Base-by-base conservation (phyloP, 2,888 invertebrate species). In the Zaprionus lineosus region DNA sequence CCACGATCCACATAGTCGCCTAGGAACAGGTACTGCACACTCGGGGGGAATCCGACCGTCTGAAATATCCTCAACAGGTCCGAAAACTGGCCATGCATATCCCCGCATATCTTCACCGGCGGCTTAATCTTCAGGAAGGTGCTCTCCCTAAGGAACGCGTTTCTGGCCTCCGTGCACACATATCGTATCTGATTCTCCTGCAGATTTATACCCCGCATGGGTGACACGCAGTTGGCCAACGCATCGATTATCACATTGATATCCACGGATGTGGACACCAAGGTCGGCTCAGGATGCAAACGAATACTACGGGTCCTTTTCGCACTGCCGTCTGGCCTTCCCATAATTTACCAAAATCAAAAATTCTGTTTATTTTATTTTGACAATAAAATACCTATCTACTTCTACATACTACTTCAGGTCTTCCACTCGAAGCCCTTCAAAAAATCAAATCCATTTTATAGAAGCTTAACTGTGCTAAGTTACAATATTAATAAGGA, bases 1-100 rank as follows among this genome's bases (percentile, higher is more conserved):
- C 98, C 98, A 90, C 98, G 96, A 91, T 98, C 98, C 64, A 98
- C 98, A 88, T 99, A 98, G 91, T 98, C 98, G 26, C 98, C 99
- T 81, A 99, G 93, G 91, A 99, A 99, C 79, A 99, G 92, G 91
- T 99, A 99, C 91, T 98, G 98, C 65, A 97, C 96, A 91, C 98
- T 98, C n/a, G 99, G 98, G 41, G 99, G 99, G 91, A 98, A 98
- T 18, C 98, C 98, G 47, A 98, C 98, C 88, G 98, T 98, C 90
- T 98, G 98, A 90, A 99, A 98, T 81, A 99, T 92, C 89, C 99
- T 94, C 84, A 99, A 92, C 76, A 99, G 92, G 91, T 99, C 99
- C 90, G 97, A 98, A 91, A 98, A 99, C 91, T 99, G 99, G 63
- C 98, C 98, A 90, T 99, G 98, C 83, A 99, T 98, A 90, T 99